Evolutionary conservation across 2,888 invertebrate species (phyloP).

Genomic region (Charanyca ferruginea): DNA sequence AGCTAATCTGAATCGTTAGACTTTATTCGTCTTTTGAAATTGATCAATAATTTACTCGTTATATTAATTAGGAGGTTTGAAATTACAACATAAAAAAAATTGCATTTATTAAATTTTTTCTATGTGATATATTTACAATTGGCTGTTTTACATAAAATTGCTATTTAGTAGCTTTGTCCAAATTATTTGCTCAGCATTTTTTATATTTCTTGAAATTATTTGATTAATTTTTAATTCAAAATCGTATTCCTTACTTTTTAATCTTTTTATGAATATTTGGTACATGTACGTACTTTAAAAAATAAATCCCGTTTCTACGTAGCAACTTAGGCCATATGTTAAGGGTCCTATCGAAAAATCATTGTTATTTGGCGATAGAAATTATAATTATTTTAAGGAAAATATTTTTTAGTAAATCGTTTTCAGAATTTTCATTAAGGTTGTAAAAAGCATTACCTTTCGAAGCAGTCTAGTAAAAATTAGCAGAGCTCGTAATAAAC

Average conservation of each 20-base stretch:
- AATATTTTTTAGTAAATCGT: no score
- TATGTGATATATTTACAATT: neutral
- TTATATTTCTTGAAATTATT: constrained; percentile 3
- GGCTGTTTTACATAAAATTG: constrained; percentile 23
- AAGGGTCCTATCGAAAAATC: neutral
- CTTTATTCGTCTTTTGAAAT: neutral
- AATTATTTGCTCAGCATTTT: constrained; percentile 32
- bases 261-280: neutral
- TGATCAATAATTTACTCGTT: neutral
- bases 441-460: neutral
- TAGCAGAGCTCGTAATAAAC: neutral
- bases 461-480: no score
- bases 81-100: neutral
- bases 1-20: neutral
- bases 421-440: constrained; percentile 9
- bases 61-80: no score
- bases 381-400: neutral
- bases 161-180: constrained; percentile 28
- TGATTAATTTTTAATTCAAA: neutral
- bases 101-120: constrained; percentile 1
- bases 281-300: neutral
- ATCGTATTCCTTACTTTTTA: neutral
- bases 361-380: constrained; percentile 12
- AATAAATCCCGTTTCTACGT: neutral
- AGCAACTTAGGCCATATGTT: neutral